phyloP scores from a whole-genome alignment of 2,797 vertebrate species.

The Cryptoblepharus egeriae region DNA sequence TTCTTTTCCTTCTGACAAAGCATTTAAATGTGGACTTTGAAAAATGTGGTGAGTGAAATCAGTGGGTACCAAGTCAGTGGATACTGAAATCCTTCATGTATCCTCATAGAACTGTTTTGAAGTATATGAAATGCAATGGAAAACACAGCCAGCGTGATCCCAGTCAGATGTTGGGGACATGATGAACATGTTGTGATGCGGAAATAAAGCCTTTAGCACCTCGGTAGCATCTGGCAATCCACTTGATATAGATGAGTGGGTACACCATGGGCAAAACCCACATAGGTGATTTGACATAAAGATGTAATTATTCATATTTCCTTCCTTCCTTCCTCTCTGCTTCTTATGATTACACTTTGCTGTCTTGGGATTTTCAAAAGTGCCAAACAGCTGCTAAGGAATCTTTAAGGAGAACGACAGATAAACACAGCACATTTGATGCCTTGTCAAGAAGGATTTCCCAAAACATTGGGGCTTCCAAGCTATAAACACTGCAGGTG shows the following conservation, averaged over 20 bases:
- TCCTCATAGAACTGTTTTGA: not conserved
- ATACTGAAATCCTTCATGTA: too few relatives aligned
- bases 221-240: too few relatives aligned
- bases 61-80: too few relatives aligned
- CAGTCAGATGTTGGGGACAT: not conserved
- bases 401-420: conserved; percentile 15
- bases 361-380: conserved; percentile 4
- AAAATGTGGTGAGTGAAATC: too few relatives aligned
- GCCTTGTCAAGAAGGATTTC: conserved; percentile 25
- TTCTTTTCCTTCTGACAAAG: too few relatives aligned
- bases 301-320: not conserved
- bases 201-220: too few relatives aligned
- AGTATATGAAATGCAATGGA: not conserved
- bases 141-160: not conserved
- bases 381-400: conserved; percentile 32
- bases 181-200: too few relatives aligned
- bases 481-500: conserved; percentile 28
- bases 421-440: conserved; percentile 15
- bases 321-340: too few relatives aligned
- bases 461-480: conserved; percentile 38
- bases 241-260: not conserved
- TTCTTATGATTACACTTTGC: not conserved
- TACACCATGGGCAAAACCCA: not conserved
- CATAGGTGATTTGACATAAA: not conserved
- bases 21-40: too few relatives aligned